Percentiles rank a stretch among this genome's conserved stretches.
Conservation (phyloP, 2,797 vertebrate species). For the Enteromius fasciolatus region DNA sequence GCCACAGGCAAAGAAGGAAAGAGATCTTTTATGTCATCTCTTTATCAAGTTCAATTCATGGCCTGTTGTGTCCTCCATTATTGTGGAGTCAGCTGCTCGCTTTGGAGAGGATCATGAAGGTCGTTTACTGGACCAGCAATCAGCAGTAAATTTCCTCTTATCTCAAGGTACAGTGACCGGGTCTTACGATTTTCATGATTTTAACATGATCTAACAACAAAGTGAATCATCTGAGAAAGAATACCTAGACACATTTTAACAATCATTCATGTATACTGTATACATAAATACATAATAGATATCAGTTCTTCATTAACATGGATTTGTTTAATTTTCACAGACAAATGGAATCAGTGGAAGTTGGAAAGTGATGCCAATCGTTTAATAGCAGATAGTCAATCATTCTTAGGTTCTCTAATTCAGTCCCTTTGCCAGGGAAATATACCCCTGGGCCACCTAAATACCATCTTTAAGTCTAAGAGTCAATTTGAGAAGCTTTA, state of each 20-base stretch:
- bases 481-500: slow-evolving; percentile 68
- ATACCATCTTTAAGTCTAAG: slow-evolving; percentile 64
- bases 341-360: slow-evolving; percentile 60
- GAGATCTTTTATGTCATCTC: slow-evolving; percentile 66
- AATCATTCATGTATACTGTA: neutral
- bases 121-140: slow-evolving; percentile 70
- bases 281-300: neutral
- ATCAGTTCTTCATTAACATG: neutral
- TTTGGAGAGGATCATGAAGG: slow-evolving; percentile 56
- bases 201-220: neutral
- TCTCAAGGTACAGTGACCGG: slow-evolving; percentile 57
- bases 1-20: slow-evolving; percentile 65
- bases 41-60: slow-evolving; percentile 34
- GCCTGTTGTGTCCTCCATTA: slow-evolving; percentile 64
- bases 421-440: slow-evolving; percentile 66
- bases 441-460: slow-evolving; percentile 65
- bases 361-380: slow-evolving; percentile 62
- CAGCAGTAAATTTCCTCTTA: slow-evolving; percentile 69
- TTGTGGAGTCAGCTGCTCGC: slow-evolving; percentile 67
- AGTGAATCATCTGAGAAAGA: neutral
- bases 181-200: neutral
- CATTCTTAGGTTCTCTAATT: slow-evolving; percentile 60
- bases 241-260: neutral
- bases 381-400: slow-evolving; percentile 58
- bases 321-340: slow-evolving; percentile 53